Evolutionary conservation across 2,113 vertebrate species (phyloP), one percentile per base, ranked within the genome.

Genomic region (Sterrhoptilus dennistouni): DNA sequence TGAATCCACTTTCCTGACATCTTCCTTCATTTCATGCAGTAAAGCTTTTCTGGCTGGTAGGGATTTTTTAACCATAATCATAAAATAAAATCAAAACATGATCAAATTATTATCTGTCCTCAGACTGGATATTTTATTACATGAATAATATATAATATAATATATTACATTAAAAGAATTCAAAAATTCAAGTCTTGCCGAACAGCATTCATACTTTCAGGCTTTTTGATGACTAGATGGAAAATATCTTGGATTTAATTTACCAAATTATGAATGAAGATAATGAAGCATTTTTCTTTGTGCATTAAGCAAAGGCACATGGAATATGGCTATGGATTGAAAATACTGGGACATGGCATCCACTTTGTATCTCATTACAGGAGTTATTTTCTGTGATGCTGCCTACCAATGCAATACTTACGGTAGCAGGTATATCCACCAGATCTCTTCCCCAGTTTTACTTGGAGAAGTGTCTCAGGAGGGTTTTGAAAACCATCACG

Each of bases 11-110:
- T 91, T 83, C 76, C 29, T 35, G 83, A 56, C n/a, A 90, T 87
- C 91, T 87, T 86, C 68, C 56, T 95, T 96, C 76, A 77, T 87
- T 97, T 94, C 36, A 90, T 31, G 68, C 27, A 96, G 80, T 90
- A 95, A 95, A 96, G 96, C 76, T 92, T 82, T 93, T 54, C 18
- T 45, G 36, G 47, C 94, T 80, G 14, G 72, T 11, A 5, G 8
- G 28, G 9, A 3, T 38, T 49, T 66, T 57, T 44, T 10, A 76
- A 54, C 25, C 12, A 7, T 40, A 83, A 83, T 5, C 56, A 29
- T 63, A 61, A 69, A 57, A 49, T 21, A 77, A 94, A 89, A 75
- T 65, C 21, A 74, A 86, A 93, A 33, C 40, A 69, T 3, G 6
- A 87, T 36, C 45, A 70, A 83, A 77, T 54, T 16, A 91, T 14